Evolutionary conservation across 2,888 invertebrate species (phyloP), one percentile per base, ranked within the genome.

Genomic region (Platypus cylindrus): DNA sequence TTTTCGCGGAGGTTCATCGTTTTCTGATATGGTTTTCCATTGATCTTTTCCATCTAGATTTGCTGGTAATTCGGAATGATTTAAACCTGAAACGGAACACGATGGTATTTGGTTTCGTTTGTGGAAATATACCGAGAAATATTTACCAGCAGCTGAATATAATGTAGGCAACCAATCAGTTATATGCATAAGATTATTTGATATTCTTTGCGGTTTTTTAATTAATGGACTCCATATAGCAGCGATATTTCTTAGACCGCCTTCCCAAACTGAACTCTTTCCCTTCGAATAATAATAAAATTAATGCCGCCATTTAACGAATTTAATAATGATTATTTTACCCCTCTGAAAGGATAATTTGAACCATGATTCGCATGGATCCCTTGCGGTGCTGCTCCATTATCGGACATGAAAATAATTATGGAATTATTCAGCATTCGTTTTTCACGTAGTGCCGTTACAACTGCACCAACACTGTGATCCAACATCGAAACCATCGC

Each of bases 401-500:
- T 93, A 56, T 94, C 94, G 9, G 89, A 81, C 50, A 81, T 74
- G 56, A 94, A 94, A 1, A 87, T 61, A 32, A 95, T 71, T 27
- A 94, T 74, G 1, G 89, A 83, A 55, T 93, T 81, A 34, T 85
- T 68, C 45, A 91, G 63, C 65, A 89, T 78, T 5, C 68, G 68
- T 39, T 73, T 75, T 2, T 70, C 60, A 36, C 73, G 65, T 35
- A 95, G 62, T 2, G 83, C 76, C 23, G 70, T 56, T 1, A 89
- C 66, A 3, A 94, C 74, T 23, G 75, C 72, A 0, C 90, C 91
- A 0, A 95, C 74, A 36, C 90, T 82, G 46, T 82, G 76, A 55
- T 95, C 95, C 50, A 95, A 63, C 54, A 81, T 81, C 8, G 86
- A 77, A 3, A 91, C 73, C 84, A 94, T 91, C 2, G 84, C 91